These are phyloP conservation scores for Xestia sexstrigata DNA, from an alignment of 2,888 invertebrate species.

Conservation along the genomic window DNA sequence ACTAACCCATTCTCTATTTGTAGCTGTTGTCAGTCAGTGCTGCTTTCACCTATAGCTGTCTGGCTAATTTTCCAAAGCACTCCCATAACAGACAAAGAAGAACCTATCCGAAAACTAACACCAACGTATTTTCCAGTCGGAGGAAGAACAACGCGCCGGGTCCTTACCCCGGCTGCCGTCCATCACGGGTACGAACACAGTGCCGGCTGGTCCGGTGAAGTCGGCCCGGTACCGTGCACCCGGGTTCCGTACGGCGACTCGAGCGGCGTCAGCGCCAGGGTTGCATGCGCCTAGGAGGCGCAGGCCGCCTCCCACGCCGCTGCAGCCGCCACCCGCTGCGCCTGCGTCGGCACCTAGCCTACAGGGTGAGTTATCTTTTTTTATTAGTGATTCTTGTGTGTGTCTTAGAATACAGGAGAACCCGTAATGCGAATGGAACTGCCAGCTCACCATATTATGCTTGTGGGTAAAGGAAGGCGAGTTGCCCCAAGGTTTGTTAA, in stretches of 20 bases:
- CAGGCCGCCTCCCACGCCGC: constrained; percentile 85
- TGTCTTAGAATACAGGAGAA: not conserved
- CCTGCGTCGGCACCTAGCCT: constrained; percentile 87
- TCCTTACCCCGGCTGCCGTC: constrained; percentile 94
- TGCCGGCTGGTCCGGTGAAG: constrained; percentile 93
- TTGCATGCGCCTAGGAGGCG: constrained; percentile 93
- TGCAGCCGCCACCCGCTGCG: constrained; percentile 84
- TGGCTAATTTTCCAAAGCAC: not conserved
- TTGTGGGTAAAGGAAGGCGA: not conserved
- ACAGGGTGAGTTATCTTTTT: constrained; percentile 92
- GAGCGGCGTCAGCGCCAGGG: constrained; percentile 94
- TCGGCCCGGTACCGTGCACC: constrained; percentile 97
- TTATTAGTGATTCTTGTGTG: constrained; percentile 62
- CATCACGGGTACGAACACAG: constrained; percentile 84
- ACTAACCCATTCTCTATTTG: not conserved
- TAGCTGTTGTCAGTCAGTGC: not conserved
- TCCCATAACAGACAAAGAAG: not conserved
- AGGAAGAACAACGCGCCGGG: constrained; percentile 92
- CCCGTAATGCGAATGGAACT: not conserved
- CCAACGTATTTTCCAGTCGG: constrained; percentile 77
- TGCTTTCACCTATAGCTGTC: not conserved
- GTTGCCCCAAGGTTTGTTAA: not conserved
- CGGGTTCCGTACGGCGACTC: constrained; percentile 94
- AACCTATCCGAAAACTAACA: constrained; percentile 7
- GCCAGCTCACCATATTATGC: not conserved